Base-by-base conservation (phyloP, 2,888 invertebrate species). In the Branchinecta sandiegonensis region DNA sequence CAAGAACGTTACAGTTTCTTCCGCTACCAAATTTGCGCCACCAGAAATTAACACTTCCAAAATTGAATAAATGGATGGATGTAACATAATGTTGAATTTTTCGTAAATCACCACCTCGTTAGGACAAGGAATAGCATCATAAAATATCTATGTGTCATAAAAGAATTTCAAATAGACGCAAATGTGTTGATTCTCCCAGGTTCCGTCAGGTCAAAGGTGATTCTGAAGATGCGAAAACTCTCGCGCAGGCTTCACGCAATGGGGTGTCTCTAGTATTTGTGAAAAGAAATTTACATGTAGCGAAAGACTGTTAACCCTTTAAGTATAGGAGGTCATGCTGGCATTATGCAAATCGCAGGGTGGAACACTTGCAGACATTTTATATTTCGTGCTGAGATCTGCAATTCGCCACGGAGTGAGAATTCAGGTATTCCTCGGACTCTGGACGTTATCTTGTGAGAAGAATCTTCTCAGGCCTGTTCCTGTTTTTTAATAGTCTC, bases 151-250 rank as follows among this genome's bases (percentile, higher is more conserved):
- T 17, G 23, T 56, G 63, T 56, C 63, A 56, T 17, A 56, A 56
- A 56, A 56, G 63, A 56, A 56, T 56, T 56, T 56, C 63, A 56
- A 56, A 56, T 56, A 56, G 63, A 56, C 63, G 23, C 63, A 56
- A 56, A 56, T 56, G 63, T 56, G 63, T 56, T n/a, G 63, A 56
- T 56, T 56, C 63, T 56, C 63, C 23, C 63, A 56, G 63, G 14
- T 56, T 9, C 63, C 8, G 10, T 17, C 14, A 17, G 63, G 63
- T 56, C 23, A 56, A 56, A 56, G 63, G 63, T 56, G 63, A 56
- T 56, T 11, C 63, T 23, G 8, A 10, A 56, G 63, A 56, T 56
- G 63, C 63, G 63, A 56, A 56, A 56, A 56, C 63, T 56, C 63
- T 56, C 63, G 11, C 63, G n/a, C n/a, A 56, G 14, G 37, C n/a